phyloP scores from a whole-genome alignment of 2,888 invertebrate species.

The Rhabditoides inermis region DNA sequence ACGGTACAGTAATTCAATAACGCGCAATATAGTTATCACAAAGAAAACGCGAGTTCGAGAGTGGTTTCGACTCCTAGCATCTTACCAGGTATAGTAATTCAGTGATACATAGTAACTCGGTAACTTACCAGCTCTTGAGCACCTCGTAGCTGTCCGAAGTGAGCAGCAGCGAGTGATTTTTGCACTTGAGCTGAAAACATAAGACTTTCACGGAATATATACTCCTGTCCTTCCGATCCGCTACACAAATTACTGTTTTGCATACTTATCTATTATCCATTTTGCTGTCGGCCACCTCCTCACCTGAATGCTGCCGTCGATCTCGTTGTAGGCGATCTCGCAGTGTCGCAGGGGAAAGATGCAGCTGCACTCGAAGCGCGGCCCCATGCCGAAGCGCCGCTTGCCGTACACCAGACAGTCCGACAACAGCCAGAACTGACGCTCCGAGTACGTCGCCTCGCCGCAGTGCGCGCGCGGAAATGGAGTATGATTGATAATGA shows the following conservation, averaged over 20 bases:
- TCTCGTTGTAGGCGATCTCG: constrained; percentile 10
- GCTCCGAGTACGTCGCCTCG: constrained; percentile 16
- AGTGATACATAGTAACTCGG: constrained; percentile 12
- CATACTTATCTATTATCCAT: no score
- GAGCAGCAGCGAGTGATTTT: constrained; percentile 11
- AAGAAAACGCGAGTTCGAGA: no score
- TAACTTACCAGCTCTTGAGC: constrained; percentile 5
- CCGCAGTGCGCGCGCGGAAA: constrained; percentile 17
- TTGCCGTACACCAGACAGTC: constrained; percentile 27
- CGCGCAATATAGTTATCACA: no score
- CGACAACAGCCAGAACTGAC: constrained; percentile 22
- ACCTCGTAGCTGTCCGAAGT: constrained; percentile 14
- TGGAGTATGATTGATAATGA: no score
- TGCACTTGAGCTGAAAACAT: constrained; percentile 11
- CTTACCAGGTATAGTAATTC: not conserved
- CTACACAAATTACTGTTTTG: no score
- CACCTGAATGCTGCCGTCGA: constrained; percentile 17
- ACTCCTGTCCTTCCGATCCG: no score
- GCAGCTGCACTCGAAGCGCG: constrained; percentile 18
- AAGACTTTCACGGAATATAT: no score
- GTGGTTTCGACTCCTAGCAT: not conserved
- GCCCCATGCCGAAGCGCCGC: constrained; percentile 13
- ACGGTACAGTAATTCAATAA: no score
- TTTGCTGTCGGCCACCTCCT: not conserved
- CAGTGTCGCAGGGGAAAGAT: constrained; percentile 18